Conservation (phyloP, 2,888 invertebrate species). For the Limnephilus marmoratus region DNA sequence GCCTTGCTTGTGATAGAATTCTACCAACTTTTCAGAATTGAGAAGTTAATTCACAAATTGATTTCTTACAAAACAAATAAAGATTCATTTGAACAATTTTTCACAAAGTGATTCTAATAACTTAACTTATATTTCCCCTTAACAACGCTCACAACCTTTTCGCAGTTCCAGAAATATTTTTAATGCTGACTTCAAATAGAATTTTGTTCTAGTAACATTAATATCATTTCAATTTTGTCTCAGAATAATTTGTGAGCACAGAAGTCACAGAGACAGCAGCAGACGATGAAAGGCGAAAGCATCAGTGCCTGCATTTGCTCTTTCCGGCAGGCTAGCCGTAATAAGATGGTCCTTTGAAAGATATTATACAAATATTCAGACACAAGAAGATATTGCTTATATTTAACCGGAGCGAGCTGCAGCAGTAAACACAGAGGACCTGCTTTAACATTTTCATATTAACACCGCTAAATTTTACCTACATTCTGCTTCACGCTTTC, state of each 20-base stretch:
- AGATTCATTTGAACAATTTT: background rate
- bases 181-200: background rate
- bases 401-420: constrained; percentile 14
- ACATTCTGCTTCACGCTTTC: background rate
- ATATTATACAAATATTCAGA: constrained; percentile 40
- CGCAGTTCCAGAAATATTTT: background rate
- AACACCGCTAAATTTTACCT: background rate
- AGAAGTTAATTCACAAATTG: background rate
- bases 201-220: background rate
- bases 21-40: background rate
- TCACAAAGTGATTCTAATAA: background rate
- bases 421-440: constrained; percentile 23
- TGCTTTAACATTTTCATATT: background rate
- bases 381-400: constrained; percentile 37
- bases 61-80: background rate
- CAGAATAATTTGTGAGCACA: constrained; percentile 34
- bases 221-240: background rate
- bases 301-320: constrained; percentile 24
- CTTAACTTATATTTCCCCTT: background rate
- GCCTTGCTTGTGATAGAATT: too few relatives aligned
- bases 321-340: constrained; percentile 31
- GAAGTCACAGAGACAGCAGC: too few relatives aligned
- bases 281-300: constrained; percentile 30
- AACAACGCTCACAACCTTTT: background rate
- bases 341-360: constrained; percentile 29